Conservation (phyloP, 2,113 vertebrate genomes). For the Lagenorhynchus albirostris region DNA sequence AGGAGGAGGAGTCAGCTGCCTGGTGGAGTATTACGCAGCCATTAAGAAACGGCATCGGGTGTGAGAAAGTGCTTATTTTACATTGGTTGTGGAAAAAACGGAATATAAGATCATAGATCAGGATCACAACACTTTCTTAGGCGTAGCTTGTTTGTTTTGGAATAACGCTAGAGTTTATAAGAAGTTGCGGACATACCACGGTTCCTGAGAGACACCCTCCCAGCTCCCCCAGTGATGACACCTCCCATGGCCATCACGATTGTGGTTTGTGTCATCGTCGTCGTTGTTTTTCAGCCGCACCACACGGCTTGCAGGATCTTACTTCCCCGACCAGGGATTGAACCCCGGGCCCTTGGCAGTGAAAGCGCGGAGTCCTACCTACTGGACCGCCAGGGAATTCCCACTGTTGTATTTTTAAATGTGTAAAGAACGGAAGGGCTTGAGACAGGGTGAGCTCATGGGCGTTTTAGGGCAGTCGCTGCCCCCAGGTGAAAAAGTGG, state of each 20-base stretch:
- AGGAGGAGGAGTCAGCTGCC: background rate
- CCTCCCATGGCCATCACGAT: fast-evolving
- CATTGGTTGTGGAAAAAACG: background rate
- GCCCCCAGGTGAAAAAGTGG: background rate
- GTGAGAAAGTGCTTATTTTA: background rate
- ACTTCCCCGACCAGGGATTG: background rate
- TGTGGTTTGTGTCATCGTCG: too few relatives aligned
- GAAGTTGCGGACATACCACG: background rate
- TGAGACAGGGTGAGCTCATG: background rate
- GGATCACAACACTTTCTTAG: background rate
- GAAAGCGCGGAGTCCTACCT: background rate
- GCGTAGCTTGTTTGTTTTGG: background rate
- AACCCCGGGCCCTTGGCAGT: background rate
- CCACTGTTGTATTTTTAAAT: background rate
- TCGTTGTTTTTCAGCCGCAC: too few relatives aligned
- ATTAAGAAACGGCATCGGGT: background rate
- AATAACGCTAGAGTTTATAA: background rate
- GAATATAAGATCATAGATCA: background rate
- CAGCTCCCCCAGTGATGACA: background rate
- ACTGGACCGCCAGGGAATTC: background rate
- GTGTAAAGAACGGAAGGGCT: background rate
- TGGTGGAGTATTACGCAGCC: background rate
- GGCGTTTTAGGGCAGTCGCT: background rate
- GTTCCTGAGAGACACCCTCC: background rate
- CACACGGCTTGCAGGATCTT: background rate